Evolutionary conservation across 2,888 invertebrate genomes (phyloP), one percentile per base, ranked within the genome.

Genomic region (Chalcosyrphus nemorum): DNA sequence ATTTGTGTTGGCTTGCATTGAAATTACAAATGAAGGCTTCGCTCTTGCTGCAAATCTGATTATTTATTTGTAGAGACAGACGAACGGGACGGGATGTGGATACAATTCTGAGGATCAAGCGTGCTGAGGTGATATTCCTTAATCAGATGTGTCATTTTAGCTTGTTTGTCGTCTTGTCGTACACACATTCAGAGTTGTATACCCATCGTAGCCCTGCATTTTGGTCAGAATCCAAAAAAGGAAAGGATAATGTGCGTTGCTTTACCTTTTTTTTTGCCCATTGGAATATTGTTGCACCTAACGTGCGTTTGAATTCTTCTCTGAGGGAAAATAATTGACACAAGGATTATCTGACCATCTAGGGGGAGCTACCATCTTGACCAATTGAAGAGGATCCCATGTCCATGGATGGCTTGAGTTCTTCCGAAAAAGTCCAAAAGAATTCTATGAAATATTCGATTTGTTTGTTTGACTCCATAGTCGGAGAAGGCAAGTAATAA

Each of bases 71-170:
- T 56, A 54, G 41, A 27, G 54, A 15, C 21, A 19, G 24, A 54
- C 13, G n/a, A 54, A 24, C 9, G 11, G 5, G 43, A 29, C 17
- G 19, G 24, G 54, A 75, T 56, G 65, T 24, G 57, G 45, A 56
- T 15, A 68, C 74, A 71, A 50, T 32, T 66, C 47, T 47, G 47
- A 57, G 38, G 66, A 70, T 66, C 63, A 70, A 70, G 76, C 81
- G 80, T 82, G 86, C 87, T 88, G 87, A 88, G 90, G 89, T 90
- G 90, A 89, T 90, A 89, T 89, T 89, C 88, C 89, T 89, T 90
- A 90, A 90, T 90, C 90, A 88, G 89, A 89, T 89, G 89, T 90
- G 90, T 90, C 89, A 90, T 89, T 88, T 89, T 52, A 54, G 56
- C 84, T 78, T 84, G 84, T 84, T 84, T 84, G 78, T 84, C 84